phyloP scores from a whole-genome alignment of 2,797 vertebrate genomes.

The Merluccius polli region DNA sequence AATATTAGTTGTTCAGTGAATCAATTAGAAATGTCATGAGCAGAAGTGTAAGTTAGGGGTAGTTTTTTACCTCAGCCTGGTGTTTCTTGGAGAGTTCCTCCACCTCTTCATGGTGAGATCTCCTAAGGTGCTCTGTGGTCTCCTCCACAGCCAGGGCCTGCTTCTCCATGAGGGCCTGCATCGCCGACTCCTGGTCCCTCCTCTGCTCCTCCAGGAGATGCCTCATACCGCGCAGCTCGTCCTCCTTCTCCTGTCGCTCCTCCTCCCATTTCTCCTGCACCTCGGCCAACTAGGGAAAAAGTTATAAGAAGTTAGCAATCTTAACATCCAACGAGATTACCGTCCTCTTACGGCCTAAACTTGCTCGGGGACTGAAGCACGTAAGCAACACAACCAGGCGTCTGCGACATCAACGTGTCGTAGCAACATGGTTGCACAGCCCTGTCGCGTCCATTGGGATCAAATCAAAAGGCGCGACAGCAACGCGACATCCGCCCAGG shows the following conservation, averaged over 20 bases:
- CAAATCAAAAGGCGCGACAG: too few species aligned
- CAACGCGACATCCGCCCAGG: too few species aligned
- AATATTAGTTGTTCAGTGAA: neutral
- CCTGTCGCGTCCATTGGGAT: too few species aligned
- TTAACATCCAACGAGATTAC: neutral
- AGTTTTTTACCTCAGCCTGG: conserved; percentile 60
- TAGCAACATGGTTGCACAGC: neutral
- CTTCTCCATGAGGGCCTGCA: conserved; percentile 55
- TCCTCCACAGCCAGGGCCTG: conserved; percentile 56
- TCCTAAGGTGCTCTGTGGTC: conserved; percentile 44
- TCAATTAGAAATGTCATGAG: neutral
- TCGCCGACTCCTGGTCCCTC: conserved; percentile 52
- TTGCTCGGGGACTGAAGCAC: neutral
- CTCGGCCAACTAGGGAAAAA: conserved; percentile 52
- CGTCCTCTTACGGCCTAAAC: neutral
- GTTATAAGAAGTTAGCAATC: neutral
- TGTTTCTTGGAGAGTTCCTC: conserved; percentile 57
- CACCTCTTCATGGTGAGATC: conserved; percentile 55
- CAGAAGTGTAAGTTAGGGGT: neutral
- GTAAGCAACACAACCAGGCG: too few species aligned
- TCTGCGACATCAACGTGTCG: neutral
- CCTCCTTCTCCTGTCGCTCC: conserved; percentile 68
- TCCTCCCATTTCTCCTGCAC: conserved; percentile 71
- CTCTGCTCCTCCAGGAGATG: conserved; percentile 56
- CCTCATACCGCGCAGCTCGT: conserved; percentile 56